These are phyloP conservation scores for Drosophila busckii DNA, from an alignment of 1,140 invertebrate species.

Conservation along the genomic window DNA sequence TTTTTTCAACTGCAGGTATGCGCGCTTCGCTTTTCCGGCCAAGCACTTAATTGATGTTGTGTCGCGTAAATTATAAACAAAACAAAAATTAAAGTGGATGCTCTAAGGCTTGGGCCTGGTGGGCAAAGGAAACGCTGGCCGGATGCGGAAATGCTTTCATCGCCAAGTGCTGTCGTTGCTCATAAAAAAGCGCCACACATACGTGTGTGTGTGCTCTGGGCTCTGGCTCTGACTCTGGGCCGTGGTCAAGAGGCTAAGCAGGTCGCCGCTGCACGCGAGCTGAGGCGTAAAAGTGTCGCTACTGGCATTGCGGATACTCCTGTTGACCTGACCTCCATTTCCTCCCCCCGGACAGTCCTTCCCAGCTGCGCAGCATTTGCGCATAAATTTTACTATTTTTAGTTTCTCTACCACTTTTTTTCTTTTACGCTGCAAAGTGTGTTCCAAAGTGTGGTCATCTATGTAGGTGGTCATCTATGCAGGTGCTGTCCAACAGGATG, in stretches of 20 bases:
- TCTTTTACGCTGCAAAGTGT: conserved; percentile 53
- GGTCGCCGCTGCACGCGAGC: conserved; percentile 40
- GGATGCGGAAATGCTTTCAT: conserved; percentile 76
- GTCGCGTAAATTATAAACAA: conserved; percentile 77
- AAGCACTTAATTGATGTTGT: conserved; percentile 77
- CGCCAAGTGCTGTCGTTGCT: conserved; percentile 60
- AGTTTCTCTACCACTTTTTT: too few relatives aligned
- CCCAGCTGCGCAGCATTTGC: background rate
- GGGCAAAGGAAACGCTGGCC: conserved; percentile 39
- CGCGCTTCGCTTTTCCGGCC: conserved; percentile 73
- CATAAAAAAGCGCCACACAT: conserved; percentile 50
- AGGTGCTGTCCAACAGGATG: conserved; percentile 1
- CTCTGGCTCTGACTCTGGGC: background rate
- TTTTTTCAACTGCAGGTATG: conserved; percentile 75
- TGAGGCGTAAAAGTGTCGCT: conserved; percentile 69
- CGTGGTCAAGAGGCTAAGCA: conserved; percentile 69
- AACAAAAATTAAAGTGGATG: conserved; percentile 77
- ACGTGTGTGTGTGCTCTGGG: background rate
- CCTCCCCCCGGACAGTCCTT: background rate
- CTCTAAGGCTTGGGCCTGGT: conserved; percentile 15
- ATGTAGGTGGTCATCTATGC: background rate
- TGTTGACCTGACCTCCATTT: conserved; percentile 18
- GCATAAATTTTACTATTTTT: conserved; percentile 59
- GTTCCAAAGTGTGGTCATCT: conserved; percentile 28
- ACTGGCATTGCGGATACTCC: conserved; percentile 49